Evolutionary conservation across 2,113 vertebrate species (phyloP).

Genomic region (Motacilla tschutschensis): DNA sequence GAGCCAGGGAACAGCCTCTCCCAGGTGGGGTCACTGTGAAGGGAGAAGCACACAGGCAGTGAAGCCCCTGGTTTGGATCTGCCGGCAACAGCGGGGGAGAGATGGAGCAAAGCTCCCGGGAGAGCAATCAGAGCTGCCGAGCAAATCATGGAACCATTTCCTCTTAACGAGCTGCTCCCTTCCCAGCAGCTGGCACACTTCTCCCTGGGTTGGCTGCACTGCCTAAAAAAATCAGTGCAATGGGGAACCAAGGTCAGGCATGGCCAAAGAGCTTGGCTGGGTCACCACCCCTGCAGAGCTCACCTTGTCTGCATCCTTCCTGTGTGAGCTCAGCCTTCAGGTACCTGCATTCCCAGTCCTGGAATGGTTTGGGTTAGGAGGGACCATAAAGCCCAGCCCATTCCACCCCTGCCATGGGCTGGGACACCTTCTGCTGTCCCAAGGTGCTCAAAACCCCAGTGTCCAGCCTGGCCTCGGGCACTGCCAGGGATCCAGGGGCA

Average conservation of each 20-base stretch:
- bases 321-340: background rate
- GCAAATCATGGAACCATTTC: background rate
- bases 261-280: rapidly evolving
- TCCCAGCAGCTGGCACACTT: background rate
- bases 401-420: too few relatives aligned
- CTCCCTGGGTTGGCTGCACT: background rate
- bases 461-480: rapidly evolving
- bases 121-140: background rate
- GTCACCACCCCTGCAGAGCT: background rate
- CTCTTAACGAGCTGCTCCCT: background rate
- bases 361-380: background rate
- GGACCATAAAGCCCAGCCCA: rapidly evolving
- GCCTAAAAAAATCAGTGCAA: background rate
- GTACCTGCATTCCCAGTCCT: background rate
- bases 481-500: background rate
- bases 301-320: background rate
- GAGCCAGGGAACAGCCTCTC: background rate
- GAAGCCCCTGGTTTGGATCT: background rate
- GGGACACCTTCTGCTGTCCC: rapidly evolving
- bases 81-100: background rate
- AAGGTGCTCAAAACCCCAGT: rapidly evolving
- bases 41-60: background rate
- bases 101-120: background rate
- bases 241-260: background rate
- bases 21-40: background rate